Conservation (phyloP, 2,888 invertebrate species). For the Nemoura dubitans region DNA sequence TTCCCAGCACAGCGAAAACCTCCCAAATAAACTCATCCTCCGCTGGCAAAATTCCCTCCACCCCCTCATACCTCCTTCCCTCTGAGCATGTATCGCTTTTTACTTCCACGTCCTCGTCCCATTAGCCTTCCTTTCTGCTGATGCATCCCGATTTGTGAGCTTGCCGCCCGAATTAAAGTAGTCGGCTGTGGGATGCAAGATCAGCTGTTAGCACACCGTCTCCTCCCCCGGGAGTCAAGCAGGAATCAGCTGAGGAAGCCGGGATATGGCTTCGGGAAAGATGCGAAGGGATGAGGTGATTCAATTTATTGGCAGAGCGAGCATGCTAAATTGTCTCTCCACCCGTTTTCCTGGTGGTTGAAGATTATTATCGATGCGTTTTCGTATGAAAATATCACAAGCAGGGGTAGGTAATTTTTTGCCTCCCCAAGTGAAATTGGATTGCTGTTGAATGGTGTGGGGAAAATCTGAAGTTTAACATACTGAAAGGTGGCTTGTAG, state of each 20-base stretch:
- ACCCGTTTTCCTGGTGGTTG: background rate
- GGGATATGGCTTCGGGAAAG: background rate
- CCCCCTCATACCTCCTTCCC: background rate
- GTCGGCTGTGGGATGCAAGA: background rate
- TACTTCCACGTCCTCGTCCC: background rate
- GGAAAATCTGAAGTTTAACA: too few relatives aligned
- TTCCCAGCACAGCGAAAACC: background rate
- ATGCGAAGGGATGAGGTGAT: background rate
- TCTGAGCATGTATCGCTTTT: background rate
- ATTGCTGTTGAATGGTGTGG: background rate
- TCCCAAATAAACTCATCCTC: background rate
- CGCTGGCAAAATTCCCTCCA: background rate
- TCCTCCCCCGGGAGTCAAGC: background rate
- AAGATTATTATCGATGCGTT: background rate
- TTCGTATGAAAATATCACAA: background rate
- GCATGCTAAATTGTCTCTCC: background rate
- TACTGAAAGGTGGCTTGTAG: too few relatives aligned
- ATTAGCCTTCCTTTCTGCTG: background rate
- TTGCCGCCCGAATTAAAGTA: background rate
- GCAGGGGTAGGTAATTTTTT: background rate
- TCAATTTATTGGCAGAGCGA: background rate
- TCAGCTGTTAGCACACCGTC: background rate
- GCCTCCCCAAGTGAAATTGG: background rate
- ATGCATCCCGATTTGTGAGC: background rate
- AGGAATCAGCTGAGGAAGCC: background rate